Base-by-base conservation (phyloP, 2,797 vertebrate species). In the Enteromius thamalakanensis region DNA sequence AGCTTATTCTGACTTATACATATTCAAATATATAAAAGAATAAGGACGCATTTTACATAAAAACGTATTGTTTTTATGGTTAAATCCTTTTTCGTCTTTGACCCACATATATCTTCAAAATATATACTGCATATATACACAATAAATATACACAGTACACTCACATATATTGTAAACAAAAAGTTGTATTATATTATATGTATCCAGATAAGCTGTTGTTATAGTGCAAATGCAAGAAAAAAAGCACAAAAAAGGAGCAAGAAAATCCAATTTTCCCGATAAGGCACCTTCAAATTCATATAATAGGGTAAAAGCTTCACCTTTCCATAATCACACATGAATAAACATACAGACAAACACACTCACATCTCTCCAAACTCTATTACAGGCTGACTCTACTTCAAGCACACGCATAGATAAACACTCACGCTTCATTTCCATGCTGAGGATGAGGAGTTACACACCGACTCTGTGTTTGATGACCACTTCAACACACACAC, bases 381-480 rank as follows among this genome's bases (percentile, higher is more conserved):
- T 51, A 51, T 32, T 51, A 72, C 9, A 29, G 29, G 10, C 45
- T 11, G 70, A 51, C 12, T 70, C 40, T 47, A 14, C 40, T 47
- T 12, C 42, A 51, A 69, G 37, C 37, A 69, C 40, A 45, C 5
- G 21, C 21, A 69, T 6, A 69, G 51, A 55, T 55, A 55, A 75
- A 75, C 51, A 75, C 58, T 62, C 58, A 62, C 17, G 12, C 7
- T 74, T 55, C 32, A 55, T 55, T 75, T 75, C 72, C 32, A 53
- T 75, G 49, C 32, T 4, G 32, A 75, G 71, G 21, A 55, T 37
- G 71, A 55, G 32, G 29, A 37, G 51, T 55, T n/a, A 75, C 71
- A 75, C 49, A 75, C 45, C 3, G 58, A 78, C 23, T 74, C 9
- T 37, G 69, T 49, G 49, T 74, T 55, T 74, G 49, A 55, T 74